Evolutionary conservation across 2,113 vertebrate species (phyloP), one percentile per base, ranked within the genome.

Genomic region (Melanotaenia duboulayi): DNA sequence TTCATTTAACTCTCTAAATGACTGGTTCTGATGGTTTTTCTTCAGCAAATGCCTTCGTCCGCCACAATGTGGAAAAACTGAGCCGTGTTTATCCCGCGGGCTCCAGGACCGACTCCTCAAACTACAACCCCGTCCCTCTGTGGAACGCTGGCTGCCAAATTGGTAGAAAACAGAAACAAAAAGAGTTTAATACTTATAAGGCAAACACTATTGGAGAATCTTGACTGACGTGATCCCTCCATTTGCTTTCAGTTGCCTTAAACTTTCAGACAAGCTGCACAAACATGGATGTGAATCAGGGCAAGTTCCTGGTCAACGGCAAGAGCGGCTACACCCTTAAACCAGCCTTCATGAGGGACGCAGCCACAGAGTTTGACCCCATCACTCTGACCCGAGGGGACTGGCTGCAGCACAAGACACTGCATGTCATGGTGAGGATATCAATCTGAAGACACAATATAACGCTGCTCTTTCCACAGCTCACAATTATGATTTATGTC

Each of bases 141-240:
- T 99, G 98, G 98, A 97, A 96, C 0, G 92, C 93, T 0, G 98
- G 98, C 83, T 99, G 96, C 85, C 98, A 99, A 89, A 96, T 99
- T 0, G 97, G 98, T 98, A 44, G 32, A 57, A 48, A 56, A 35
- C 32, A 35, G 32, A 35, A 3, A 35, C 32, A 9, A 35, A 7
- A 7, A 35, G 32, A 35, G 8, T 35, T 1, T 35, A 1, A 35
- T 35, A 9, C 32, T 7, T 7, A 35, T 35, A 35, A 6, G 32
- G 7, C 32, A 9, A 35, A 35, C 11, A 28, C 28, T 28, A 22
- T 19, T 46, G 4, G 32, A 6, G 12, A 14, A 5, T n/a, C 8
- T 44, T 16, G 17, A 35, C 13, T 44, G 11, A 14, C 7, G 25
- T 4, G 13, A 2, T 20, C n/a, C 32, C 4, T 35, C 8, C 8